phyloP scores from a whole-genome alignment of 2,113 vertebrate species.

The Spheniscus mendiculus region DNA sequence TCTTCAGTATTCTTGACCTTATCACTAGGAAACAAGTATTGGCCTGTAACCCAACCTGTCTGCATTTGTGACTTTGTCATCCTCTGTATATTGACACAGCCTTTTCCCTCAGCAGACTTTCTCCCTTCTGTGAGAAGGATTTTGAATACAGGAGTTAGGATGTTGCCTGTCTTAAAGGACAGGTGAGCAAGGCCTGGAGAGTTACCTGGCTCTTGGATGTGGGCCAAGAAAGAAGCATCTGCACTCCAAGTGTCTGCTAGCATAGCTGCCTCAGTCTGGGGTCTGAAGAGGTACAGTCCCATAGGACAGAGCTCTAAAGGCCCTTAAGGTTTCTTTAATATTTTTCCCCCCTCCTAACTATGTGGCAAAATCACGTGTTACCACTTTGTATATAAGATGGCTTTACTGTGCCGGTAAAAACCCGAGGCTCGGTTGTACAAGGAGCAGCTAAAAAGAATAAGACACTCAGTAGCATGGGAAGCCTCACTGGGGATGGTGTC shows the following conservation, averaged over 20 bases:
- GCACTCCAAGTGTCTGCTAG: neutral
- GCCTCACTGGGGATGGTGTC: neutral
- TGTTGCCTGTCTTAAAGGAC: neutral
- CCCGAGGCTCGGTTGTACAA: rapidly evolving
- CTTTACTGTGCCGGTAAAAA: neutral
- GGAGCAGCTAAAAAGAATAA: neutral
- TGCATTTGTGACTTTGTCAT: neutral
- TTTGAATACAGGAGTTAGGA: neutral
- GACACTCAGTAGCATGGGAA: neutral
- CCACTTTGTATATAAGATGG: neutral
- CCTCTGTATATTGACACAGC: neutral
- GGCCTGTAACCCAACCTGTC: neutral
- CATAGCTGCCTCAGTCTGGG: neutral
- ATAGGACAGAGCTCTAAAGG: neutral
- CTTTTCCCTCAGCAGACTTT: neutral
- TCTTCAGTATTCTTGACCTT: neutral
- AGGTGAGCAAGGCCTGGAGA: neutral
- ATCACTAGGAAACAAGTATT: neutral
- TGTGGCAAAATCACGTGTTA: neutral
- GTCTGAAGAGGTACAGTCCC: neutral
- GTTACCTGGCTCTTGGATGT: neutral
- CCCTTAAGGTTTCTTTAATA: neutral
- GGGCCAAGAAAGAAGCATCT: neutral
- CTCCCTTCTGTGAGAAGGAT: neutral
- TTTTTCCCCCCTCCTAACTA: neutral